phyloP scores from a whole-genome alignment of 2,888 invertebrate species.

The Sericinus montela region DNA sequence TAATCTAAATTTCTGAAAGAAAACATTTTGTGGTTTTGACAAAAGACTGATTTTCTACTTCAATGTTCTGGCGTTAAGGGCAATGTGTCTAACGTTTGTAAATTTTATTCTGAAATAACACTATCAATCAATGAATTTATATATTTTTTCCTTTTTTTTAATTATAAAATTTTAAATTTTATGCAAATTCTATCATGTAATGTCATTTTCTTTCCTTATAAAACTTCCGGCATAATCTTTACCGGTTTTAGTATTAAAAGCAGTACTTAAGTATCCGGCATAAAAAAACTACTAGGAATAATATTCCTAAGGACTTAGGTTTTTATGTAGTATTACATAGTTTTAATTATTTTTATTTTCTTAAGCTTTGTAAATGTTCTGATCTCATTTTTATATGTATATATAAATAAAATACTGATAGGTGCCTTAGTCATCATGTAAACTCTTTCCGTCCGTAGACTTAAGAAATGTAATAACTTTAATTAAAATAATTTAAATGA shows the following conservation, averaged over 20 bases:
- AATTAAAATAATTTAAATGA: constrained; percentile 1
- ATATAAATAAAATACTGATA: constrained; percentile 41
- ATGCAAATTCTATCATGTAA: no score
- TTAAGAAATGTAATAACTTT: constrained; percentile 2
- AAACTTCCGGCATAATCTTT: no score
- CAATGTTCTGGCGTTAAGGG: neutral
- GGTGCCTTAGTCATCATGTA: constrained; percentile 31
- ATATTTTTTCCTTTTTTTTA: no score
- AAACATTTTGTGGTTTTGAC: constrained; percentile 24
- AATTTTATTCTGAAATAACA: neutral
- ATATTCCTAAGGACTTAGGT: constrained; percentile 10
- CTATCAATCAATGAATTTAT: neutral
- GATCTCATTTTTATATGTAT: constrained; percentile 68
- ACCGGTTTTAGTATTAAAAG: neutral
- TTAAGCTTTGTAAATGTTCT: constrained; percentile 63
- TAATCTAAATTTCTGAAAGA: constrained; percentile 16
- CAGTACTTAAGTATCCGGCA: neutral
- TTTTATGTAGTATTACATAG: constrained; percentile 43
- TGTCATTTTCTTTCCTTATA: no score
- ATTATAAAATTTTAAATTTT: no score
- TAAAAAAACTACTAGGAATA: constrained; percentile 9
- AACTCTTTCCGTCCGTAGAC: constrained; percentile 40
- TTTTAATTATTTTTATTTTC: constrained; percentile 30
- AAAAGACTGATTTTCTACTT: constrained; percentile 53
- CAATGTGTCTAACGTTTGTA: constrained; percentile 11